phyloP scores from a whole-genome alignment of 2,113 vertebrate genomes.

The Notiomystis cincta region DNA sequence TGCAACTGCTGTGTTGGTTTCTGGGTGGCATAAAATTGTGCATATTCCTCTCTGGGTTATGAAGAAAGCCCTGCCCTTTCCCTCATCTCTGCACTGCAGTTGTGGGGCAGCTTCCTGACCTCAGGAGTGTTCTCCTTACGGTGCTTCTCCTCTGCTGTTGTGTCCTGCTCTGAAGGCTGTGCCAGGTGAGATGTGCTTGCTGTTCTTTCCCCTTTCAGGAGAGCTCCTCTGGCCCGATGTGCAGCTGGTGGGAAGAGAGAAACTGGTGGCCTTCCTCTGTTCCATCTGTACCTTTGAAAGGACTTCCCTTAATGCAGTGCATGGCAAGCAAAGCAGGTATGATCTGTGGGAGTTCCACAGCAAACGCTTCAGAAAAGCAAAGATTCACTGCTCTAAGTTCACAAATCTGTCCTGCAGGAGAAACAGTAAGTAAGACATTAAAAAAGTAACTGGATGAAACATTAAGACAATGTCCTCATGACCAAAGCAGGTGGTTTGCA shows the following conservation, averaged over 20 bases:
- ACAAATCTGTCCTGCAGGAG: background rate
- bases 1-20: background rate
- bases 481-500: background rate
- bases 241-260: background rate
- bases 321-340: background rate
- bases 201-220: background rate
- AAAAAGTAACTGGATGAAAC: background rate
- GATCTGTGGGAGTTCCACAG: background rate
- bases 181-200: background rate
- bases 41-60: background rate
- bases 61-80: background rate
- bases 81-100: background rate
- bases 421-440: background rate
- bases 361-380: background rate
- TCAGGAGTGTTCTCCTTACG: fast-evolving
- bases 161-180: background rate
- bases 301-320: fast-evolving
- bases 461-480: background rate
- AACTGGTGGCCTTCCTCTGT: background rate
- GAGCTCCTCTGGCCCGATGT: background rate
- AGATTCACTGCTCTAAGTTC: background rate
- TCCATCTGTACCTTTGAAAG: background rate
- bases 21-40: background rate
- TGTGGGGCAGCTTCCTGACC: background rate
- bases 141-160: background rate